phyloP scores from a whole-genome alignment of 2,113 vertebrate genomes.

The Etheostoma spectabile region DNA sequence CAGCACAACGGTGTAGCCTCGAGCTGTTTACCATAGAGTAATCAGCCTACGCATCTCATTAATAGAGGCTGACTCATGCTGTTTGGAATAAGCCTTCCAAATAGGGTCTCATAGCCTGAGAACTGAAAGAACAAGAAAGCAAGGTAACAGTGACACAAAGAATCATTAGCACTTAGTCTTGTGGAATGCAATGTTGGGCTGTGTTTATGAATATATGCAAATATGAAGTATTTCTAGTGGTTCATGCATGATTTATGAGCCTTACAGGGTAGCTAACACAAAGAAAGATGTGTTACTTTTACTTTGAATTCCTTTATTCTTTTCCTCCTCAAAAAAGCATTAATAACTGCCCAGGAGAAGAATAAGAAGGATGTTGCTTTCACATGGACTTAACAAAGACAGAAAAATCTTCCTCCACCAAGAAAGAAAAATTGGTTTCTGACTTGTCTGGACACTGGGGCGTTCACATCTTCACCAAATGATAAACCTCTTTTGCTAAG shows the following conservation, averaged over 20 bases:
- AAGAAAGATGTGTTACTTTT: slow-evolving; percentile 2
- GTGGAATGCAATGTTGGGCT: slow-evolving; percentile 24
- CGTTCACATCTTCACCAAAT: slow-evolving; percentile 25
- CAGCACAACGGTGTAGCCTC: slow-evolving; percentile 28
- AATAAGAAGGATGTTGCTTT: neutral
- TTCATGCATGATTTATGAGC: slow-evolving; percentile 65
- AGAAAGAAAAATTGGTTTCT: slow-evolving; percentile 12
- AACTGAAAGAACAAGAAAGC: slow-evolving; percentile 42
- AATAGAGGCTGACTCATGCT: slow-evolving; percentile 63
- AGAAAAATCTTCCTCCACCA: slow-evolving; percentile 13
- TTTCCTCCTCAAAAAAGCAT: slow-evolving; percentile 16
- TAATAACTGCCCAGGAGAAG: neutral
- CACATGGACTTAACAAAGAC: slow-evolving; percentile 7
- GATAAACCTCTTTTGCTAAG: slow-evolving; percentile 33
- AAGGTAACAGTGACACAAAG: slow-evolving; percentile 36
- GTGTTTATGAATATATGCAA: slow-evolving; percentile 47
- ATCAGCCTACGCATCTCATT: slow-evolving; percentile 64
- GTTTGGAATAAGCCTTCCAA: slow-evolving; percentile 50
- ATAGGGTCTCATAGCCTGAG: slow-evolving; percentile 15
- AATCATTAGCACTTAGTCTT: slow-evolving; percentile 27
- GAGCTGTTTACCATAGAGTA: slow-evolving; percentile 51
- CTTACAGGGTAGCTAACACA: neutral
- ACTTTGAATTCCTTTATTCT: slow-evolving; percentile 8
- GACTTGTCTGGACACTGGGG: slow-evolving; percentile 13
- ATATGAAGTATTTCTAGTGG: slow-evolving; percentile 20